Conservation (phyloP, 2,797 vertebrate genomes). For the Spea hammondii region DNA sequence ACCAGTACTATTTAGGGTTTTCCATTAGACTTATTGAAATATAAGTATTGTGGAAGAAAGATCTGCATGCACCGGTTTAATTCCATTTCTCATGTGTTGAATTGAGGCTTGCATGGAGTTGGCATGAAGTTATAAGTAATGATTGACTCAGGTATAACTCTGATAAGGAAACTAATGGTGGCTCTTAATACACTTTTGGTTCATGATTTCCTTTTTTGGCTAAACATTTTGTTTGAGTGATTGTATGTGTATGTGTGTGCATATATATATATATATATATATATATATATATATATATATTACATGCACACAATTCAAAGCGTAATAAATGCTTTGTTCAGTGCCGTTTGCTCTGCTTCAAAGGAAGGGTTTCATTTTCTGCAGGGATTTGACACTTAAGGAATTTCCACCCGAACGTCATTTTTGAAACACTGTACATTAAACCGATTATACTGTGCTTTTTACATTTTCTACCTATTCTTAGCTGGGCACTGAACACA, state of each 20-base stretch:
- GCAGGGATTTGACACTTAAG: not conserved
- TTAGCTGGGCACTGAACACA: not conserved
- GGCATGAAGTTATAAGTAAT: not conserved
- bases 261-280: too few species aligned
- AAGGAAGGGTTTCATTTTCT: not conserved
- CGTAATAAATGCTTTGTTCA: not conserved
- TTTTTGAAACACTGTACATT: not conserved
- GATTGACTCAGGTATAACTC: slow-evolving; percentile 18
- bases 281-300: too few species aligned
- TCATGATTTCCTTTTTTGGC: not conserved
- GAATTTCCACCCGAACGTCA: not conserved
- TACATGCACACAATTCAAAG: too few species aligned
- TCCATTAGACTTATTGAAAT: too few species aligned
- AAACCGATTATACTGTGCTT: slow-evolving; percentile 18
- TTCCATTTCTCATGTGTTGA: not conserved
- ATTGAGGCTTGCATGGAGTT: not conserved
- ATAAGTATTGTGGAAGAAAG: too few species aligned
- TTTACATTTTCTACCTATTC: not conserved
- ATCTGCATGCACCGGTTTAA: not conserved
- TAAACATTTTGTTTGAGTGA: too few species aligned
- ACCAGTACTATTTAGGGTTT: too few species aligned
- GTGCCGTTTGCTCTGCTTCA: not conserved
- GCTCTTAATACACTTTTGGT: not conserved
- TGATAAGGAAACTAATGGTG: slow-evolving; percentile 5
- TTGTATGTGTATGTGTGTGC: too few species aligned